Conservation (phyloP, 2,113 vertebrate species). For the Poeciliopsis prolifica region DNA sequence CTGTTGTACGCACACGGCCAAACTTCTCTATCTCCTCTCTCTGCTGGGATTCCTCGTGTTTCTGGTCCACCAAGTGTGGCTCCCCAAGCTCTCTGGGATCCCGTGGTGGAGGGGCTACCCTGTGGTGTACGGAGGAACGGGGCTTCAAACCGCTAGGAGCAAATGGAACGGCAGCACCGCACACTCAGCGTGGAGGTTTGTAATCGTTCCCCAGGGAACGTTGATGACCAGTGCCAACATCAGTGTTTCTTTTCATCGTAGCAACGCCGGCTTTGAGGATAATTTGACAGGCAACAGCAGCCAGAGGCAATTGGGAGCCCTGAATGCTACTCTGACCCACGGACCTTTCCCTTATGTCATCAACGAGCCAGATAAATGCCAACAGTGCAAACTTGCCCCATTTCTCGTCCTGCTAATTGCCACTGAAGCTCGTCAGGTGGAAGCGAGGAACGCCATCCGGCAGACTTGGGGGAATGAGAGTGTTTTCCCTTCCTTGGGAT, state of each 20-base stretch:
- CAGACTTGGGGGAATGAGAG: constrained; percentile 96
- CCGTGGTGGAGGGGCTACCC: constrained; percentile 83
- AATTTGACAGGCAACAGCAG: constrained; percentile 82
- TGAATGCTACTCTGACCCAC: constrained; percentile 36
- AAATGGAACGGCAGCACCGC: constrained; percentile 83
- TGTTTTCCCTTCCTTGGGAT: constrained; percentile 79
- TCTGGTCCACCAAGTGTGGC: constrained; percentile 87
- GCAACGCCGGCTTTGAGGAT: constrained; percentile 77
- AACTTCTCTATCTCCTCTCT: constrained; percentile 83
- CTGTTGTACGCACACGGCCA: constrained; percentile 86
- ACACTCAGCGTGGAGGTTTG: constrained; percentile 81
- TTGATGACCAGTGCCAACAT: constrained; percentile 74
- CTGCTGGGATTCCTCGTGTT: constrained; percentile 86
- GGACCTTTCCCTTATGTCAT: constrained; percentile 90
- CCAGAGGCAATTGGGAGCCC: constrained; percentile 79
- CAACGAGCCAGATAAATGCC: constrained; percentile 90
- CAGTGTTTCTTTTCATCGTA: constrained; percentile 72
- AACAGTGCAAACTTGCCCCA: constrained; percentile 75
- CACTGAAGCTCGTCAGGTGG: constrained; percentile 87
- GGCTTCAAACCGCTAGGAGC: constrained; percentile 76
- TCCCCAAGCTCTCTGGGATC: constrained; percentile 73
- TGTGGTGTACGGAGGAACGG: constrained; percentile 82
- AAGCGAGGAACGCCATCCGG: constrained; percentile 92
- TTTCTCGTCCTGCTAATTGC: constrained; percentile 93
- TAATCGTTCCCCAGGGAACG: constrained; percentile 68